phyloP scores from a whole-genome alignment of 2,113 vertebrate species.

The Xiphophorus hellerii region DNA sequence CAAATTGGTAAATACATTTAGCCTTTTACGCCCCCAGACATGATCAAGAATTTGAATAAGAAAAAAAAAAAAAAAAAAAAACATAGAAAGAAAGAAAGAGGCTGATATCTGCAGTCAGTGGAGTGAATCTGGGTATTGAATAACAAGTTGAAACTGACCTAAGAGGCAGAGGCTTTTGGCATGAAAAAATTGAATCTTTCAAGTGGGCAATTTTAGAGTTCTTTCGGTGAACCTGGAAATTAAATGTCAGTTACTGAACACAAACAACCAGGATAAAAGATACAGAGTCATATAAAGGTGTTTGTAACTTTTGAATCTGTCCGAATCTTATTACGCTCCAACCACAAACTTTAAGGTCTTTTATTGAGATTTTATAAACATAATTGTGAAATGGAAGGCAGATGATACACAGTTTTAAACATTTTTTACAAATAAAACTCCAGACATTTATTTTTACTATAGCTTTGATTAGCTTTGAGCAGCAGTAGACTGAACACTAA shows the following conservation, averaged over 20 bases:
- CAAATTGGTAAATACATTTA: conserved; percentile 70
- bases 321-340: neutral
- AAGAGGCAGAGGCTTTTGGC: conserved; percentile 12
- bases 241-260: neutral
- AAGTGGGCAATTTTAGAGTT: conserved; percentile 17
- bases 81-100: neutral
- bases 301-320: neutral
- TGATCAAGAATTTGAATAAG: conserved; percentile 37
- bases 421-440: too few species aligned
- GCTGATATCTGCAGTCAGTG: conserved; percentile 32
- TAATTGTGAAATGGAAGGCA: too few species aligned
- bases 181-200: conserved; percentile 18
- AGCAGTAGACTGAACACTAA: too few species aligned
- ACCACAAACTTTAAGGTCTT: too few species aligned
- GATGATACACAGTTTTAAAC: too few species aligned
- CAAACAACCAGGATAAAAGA: neutral
- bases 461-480: too few species aligned
- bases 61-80: neutral
- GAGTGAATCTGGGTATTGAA: conserved; percentile 16
- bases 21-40: conserved; percentile 29
- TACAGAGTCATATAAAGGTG: neutral
- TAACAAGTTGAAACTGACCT: conserved; percentile 34
- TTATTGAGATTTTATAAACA: too few species aligned
- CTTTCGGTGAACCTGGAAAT: conserved; percentile 3
- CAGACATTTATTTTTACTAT: too few species aligned